Evolutionary conservation across 2,888 invertebrate genomes (phyloP).

Genomic region (Glomeris marginata): DNA sequence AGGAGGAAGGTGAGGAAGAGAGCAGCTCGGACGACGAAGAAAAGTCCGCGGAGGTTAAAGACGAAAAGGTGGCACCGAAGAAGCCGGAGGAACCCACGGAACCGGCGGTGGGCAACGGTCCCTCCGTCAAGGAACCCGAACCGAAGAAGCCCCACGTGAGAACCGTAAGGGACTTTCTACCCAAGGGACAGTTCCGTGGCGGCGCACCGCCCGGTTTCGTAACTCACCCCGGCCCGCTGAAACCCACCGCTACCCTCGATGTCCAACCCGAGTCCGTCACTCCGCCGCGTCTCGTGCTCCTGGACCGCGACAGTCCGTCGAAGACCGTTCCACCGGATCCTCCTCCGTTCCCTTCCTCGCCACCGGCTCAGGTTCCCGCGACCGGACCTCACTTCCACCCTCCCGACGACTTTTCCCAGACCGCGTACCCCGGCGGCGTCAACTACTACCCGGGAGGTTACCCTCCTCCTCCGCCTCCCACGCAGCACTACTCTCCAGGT

Average conservation of each 20-base stretch:
- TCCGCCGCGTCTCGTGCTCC: slow-evolving; percentile 14
- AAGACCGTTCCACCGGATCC: background rate
- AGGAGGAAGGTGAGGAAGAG: slow-evolving; percentile 14
- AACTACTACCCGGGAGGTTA: slow-evolving; percentile 4
- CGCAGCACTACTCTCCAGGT: slow-evolving; percentile 8
- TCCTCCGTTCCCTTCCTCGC: slow-evolving; percentile 1
- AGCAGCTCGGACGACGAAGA: slow-evolving; percentile 14
- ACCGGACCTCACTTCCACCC: background rate
- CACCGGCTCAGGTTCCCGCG: slow-evolving; percentile 6
- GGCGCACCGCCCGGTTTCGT: slow-evolving; percentile 17
- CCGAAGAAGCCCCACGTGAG: slow-evolving; percentile 16
- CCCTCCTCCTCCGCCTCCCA: slow-evolving; percentile 7
- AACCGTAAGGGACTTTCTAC: slow-evolving; percentile 11
- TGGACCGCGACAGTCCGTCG: too few relatives aligned
- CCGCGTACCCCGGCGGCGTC: too few relatives aligned
- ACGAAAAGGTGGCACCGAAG: too few relatives aligned
- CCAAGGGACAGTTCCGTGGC: slow-evolving; percentile 8
- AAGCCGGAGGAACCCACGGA: too few relatives aligned
- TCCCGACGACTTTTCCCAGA: background rate
- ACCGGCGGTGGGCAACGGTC: slow-evolving; percentile 15
- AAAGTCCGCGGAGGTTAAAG: slow-evolving; percentile 14
- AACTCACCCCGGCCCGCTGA: too few relatives aligned
- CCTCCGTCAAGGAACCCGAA: slow-evolving; percentile 7
- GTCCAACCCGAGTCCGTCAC: too few relatives aligned
- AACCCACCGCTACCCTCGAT: too few relatives aligned